Conservation (phyloP, 1,140 invertebrate genomes). For the Aporrectodea caliginosa region DNA sequence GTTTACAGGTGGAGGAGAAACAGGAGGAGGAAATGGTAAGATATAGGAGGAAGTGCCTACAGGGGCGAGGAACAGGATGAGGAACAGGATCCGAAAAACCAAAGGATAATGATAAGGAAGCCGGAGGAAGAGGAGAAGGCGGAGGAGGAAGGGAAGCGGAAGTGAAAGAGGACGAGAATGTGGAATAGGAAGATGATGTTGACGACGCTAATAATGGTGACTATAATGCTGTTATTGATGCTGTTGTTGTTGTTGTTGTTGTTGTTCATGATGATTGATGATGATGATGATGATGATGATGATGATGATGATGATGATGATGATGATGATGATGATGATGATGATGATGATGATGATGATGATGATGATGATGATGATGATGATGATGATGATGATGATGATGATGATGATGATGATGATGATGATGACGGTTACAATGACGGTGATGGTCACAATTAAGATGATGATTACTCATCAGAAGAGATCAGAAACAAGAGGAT, state of each 20-base stretch:
- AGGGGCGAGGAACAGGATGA: not conserved
- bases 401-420: too few relatives aligned
- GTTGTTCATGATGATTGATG: not conserved
- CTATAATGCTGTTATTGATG: not conserved
- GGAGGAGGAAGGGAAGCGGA: not conserved
- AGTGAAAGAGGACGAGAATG: not conserved
- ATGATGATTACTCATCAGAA: too few relatives aligned
- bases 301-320: slow-evolving; percentile 2
- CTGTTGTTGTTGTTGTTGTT: not conserved
- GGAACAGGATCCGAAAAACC: too few relatives aligned
- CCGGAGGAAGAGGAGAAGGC: not conserved
- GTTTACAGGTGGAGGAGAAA: not conserved
- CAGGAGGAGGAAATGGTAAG: not conserved
- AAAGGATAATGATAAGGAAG: too few relatives aligned
- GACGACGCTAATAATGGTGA: not conserved
- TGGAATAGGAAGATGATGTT: not conserved
- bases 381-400: too few relatives aligned
- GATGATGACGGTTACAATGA: too few relatives aligned
- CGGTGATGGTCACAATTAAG: too few relatives aligned
- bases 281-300: slow-evolving; percentile 3
- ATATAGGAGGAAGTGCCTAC: not conserved
- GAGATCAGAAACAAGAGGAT: too few relatives aligned
- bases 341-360: not conserved
- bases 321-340: not conserved
- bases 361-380: too few relatives aligned